Evolutionary conservation across 2,797 vertebrate genomes (phyloP).

Genomic region (Aselliscus stoliczkanus): DNA sequence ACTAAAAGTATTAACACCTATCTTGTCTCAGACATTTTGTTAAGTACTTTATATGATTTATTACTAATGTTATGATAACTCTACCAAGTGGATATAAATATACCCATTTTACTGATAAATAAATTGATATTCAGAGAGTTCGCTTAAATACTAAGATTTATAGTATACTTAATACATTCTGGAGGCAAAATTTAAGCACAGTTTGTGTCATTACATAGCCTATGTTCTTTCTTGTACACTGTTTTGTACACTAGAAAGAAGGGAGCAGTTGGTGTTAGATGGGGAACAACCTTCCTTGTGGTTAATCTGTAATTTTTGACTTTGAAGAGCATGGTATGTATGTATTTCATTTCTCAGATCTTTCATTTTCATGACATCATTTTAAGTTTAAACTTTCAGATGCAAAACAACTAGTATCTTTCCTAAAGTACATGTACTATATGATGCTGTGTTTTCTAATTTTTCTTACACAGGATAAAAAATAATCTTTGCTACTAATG

Average conservation of each 20-base stretch:
- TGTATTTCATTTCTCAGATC: neutral
- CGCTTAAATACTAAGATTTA: neutral
- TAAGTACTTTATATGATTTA: neutral
- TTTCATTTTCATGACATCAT: neutral
- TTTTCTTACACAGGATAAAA: neutral
- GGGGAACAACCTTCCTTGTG: neutral
- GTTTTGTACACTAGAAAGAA: neutral
- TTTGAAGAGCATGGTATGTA: neutral
- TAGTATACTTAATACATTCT: neutral
- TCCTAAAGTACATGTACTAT: neutral
- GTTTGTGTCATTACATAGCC: neutral
- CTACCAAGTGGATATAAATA: neutral
- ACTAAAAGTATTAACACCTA: neutral
- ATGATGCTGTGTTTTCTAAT: neutral
- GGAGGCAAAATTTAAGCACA: neutral
- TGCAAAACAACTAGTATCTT: neutral
- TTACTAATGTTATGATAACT: neutral
- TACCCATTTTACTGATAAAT: neutral
- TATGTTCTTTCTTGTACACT: neutral
- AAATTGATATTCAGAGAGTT: neutral
- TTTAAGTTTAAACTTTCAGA: neutral
- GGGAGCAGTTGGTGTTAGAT: neutral
- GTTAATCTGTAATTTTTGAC: neutral
- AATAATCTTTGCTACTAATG: neutral
- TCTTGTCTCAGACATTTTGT: neutral